These are phyloP conservation scores for Drosophila siamana DNA, from an alignment of 2,888 invertebrate species.

Conservation along the genomic window DNA sequence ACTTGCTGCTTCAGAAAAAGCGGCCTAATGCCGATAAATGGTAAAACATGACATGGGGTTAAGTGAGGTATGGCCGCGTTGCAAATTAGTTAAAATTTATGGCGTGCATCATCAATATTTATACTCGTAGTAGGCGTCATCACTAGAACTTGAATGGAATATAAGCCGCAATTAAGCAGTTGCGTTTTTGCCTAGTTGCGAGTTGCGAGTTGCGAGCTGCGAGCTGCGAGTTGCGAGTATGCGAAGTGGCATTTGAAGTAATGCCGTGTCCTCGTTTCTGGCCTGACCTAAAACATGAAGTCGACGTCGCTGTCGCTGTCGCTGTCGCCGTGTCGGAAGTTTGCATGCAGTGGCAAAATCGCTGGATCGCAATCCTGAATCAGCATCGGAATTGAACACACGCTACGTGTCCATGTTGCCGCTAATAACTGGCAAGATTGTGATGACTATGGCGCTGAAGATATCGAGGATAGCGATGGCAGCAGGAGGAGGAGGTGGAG, in stretches of 20 bases:
- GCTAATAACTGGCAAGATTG: background rate
- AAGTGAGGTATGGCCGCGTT: too few species aligned
- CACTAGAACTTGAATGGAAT: background rate
- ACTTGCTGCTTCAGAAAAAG: too few species aligned
- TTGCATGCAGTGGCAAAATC: constrained; percentile 33
- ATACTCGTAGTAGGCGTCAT: background rate
- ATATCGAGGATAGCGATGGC: background rate
- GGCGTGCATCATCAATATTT: background rate
- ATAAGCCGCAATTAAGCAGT: constrained; percentile 5
- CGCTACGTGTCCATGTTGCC: constrained; percentile 11
- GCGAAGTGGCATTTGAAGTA: background rate
- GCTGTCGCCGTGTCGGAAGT: constrained; percentile 33
- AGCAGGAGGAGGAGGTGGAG: background rate
- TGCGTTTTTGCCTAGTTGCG: background rate
- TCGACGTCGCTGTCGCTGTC: background rate
- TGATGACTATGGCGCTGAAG: background rate
- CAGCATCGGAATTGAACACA: constrained; percentile 20
- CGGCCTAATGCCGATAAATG: too few species aligned
- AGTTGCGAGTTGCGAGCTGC: background rate
- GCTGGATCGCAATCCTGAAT: background rate
- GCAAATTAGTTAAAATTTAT: too few species aligned
- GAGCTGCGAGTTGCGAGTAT: background rate
- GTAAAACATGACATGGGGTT: too few species aligned
- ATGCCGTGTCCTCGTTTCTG: constrained; percentile 18
- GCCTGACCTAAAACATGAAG: constrained; percentile 25